A percentile compares a stretch with the other conserved stretches of the same genome.
phyloP scores from a whole-genome alignment of 2,888 invertebrate genomes.

The Drosophila flavopinicola region DNA sequence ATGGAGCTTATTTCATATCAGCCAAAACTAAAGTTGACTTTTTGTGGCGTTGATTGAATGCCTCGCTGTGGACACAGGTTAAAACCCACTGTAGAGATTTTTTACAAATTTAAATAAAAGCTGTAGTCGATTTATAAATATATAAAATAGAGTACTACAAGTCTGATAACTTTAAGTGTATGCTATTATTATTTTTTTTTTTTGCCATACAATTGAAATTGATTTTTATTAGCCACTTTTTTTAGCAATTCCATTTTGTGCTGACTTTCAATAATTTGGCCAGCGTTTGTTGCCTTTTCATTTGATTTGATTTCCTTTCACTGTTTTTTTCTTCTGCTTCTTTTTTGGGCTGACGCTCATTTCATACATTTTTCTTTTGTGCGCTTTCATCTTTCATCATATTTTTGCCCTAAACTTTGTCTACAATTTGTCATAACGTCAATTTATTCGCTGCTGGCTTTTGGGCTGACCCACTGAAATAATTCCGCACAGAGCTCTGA shows the following conservation, averaged over 20 bases:
- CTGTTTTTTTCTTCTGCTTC: slow-evolving; percentile 12
- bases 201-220: slow-evolving; percentile 3
- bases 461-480: slow-evolving; percentile 15
- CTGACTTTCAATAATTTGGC: slow-evolving; percentile 15
- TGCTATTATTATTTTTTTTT: background rate
- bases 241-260: slow-evolving; percentile 17
- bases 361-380: slow-evolving; percentile 27
- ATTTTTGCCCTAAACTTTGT: slow-evolving; percentile 20
- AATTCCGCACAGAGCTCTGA: slow-evolving; percentile 11
- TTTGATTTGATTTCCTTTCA: slow-evolving; percentile 10
- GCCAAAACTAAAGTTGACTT: slow-evolving; percentile 60
- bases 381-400: slow-evolving; percentile 45
- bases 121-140: no score
- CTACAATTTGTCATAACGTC: slow-evolving; percentile 53
- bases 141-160: no score
- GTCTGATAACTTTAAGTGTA: no score
- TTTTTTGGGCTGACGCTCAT: slow-evolving; percentile 1
- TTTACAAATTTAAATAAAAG: background rate
- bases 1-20: slow-evolving; percentile 56
- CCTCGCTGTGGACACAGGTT: slow-evolving; percentile 5
- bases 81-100: slow-evolving; percentile 8
- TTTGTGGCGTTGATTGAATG: slow-evolving; percentile 58
- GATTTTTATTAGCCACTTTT: slow-evolving; percentile 18
- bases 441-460: slow-evolving; percentile 44
- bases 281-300: slow-evolving; percentile 16